Base-by-base conservation (phyloP, 2,797 vertebrate species). In the Myoxocephalus aenaeus region DNA sequence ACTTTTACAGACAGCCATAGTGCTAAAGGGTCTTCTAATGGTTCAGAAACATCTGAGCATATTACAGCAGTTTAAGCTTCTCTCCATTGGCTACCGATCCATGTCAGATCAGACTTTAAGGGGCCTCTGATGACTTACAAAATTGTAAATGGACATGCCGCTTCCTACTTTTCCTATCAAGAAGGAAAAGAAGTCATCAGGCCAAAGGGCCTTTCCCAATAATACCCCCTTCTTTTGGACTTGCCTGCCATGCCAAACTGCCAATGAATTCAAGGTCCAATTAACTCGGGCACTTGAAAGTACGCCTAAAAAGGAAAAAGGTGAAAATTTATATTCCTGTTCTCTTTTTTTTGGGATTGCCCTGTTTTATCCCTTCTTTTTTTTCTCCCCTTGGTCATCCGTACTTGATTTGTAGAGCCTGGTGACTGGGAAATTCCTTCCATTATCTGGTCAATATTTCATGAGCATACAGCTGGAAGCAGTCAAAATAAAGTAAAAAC, bases 381-480 rank as follows among this genome's bases (percentile, higher is more conserved):
- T 70, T 61, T 63, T 34, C 42, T 22, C 14, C 13, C 15, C 20
- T 4, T 14, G 7, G 29, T 64, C 15, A 44, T 59, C 44, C 18
- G 2, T 15, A 63, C 22, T 57, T 54, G 38, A 74, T 61, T 50
- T 57, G 3, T 18, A 51, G 44, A 59, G 12, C 3, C n/a, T 46
- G 22, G 44, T 63, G 36, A 68, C 20, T 3, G 2, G 5, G 3
- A 27, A 51, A 65, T 69, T 75, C 44, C 34, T 67, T 71, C 53
- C 54, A 38, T 51, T 38, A 7, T 61, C 3, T 53, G 61, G 18
- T 68, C 59, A 14, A 2, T 62, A 53, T 29, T 48, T 67, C 2
- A 10, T 70, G 48, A 58, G 29, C 76, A 48, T 25, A 22, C 67
- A 73, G 65, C 68, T 63, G 42, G 50, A 57, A 46, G 12, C 65